These are phyloP conservation scores for Cyrtorhinus lividipennis DNA, from an alignment of 1,140 invertebrate species.

Conservation along the genomic window DNA sequence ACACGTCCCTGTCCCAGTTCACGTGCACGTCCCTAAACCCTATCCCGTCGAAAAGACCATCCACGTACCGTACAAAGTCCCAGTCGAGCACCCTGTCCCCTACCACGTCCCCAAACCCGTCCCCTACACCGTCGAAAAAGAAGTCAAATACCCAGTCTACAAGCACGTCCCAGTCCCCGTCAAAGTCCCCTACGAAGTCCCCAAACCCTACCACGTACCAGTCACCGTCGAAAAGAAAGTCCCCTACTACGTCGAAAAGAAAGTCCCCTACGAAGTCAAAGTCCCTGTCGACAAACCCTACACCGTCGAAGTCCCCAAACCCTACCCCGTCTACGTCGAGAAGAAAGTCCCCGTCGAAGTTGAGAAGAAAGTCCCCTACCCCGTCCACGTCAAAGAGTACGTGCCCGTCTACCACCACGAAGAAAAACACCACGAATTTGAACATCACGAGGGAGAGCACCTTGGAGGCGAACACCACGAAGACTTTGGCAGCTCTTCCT, in stretches of 20 bases:
- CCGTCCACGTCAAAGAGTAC: slow-evolving; percentile 20
- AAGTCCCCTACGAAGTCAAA: slow-evolving; percentile 17
- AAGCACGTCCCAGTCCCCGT: slow-evolving; percentile 17
- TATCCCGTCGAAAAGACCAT: slow-evolving; percentile 40
- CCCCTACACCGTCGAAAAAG: slow-evolving; percentile 15
- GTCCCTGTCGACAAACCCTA: slow-evolving; percentile 16
- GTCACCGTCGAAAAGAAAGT: slow-evolving; percentile 14
- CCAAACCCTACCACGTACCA: slow-evolving; percentile 15
- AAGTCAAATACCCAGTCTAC: slow-evolving; percentile 14
- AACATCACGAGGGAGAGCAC: not conserved
- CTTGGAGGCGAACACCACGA: not conserved
- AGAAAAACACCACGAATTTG: not conserved
- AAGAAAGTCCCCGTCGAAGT: slow-evolving; percentile 16
- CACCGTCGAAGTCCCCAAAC: slow-evolving; percentile 15
- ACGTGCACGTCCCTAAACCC: slow-evolving; percentile 51
- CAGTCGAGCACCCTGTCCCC: slow-evolving; percentile 25
- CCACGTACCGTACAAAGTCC: slow-evolving; percentile 26
- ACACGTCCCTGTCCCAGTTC: slow-evolving; percentile 29
- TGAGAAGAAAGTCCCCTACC: slow-evolving; percentile 9
- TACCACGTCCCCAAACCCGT: slow-evolving; percentile 14
- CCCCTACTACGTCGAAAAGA: slow-evolving; percentile 15
- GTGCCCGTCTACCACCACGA: not conserved
- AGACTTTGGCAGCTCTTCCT: not conserved
- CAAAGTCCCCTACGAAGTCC: slow-evolving; percentile 17
- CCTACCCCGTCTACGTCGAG: slow-evolving; percentile 17